These are phyloP conservation scores for Piaya cayana DNA, from an alignment of 2,113 vertebrate species.

Conservation along the genomic window DNA sequence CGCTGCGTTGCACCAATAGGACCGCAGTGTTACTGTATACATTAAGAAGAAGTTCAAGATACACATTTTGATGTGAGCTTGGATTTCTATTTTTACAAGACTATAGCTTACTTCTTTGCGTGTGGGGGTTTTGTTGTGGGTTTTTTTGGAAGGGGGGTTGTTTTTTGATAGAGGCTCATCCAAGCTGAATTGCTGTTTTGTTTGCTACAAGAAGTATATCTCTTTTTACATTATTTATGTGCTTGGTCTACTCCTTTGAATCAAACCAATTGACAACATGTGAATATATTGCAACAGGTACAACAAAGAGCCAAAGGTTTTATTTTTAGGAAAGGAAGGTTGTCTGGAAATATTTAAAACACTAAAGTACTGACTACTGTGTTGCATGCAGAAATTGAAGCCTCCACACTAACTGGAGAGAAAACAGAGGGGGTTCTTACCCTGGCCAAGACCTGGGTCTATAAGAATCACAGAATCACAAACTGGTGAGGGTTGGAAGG, in stretches of 20 bases:
- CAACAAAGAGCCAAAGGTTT: neutral
- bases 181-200: neutral
- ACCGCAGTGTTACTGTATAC: neutral
- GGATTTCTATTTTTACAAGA: neutral
- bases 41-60: neutral
- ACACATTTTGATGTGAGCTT: neutral
- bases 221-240: neutral
- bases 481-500: too few relatives aligned
- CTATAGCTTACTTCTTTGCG: neutral
- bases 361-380: neutral
- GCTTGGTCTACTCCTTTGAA: neutral
- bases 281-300: neutral
- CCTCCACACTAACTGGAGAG: neutral
- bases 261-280: neutral
- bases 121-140: fast-evolving
- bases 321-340: neutral
- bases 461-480: neutral
- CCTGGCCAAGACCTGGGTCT: neutral
- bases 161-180: neutral
- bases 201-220: neutral
- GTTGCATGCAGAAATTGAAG: fast-evolving
- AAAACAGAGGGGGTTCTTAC: neutral
- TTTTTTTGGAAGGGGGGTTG: neutral
- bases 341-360: neutral
- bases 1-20: neutral